Conservation (phyloP, 2,113 vertebrate genomes). For the Siniperca knerii region DNA sequence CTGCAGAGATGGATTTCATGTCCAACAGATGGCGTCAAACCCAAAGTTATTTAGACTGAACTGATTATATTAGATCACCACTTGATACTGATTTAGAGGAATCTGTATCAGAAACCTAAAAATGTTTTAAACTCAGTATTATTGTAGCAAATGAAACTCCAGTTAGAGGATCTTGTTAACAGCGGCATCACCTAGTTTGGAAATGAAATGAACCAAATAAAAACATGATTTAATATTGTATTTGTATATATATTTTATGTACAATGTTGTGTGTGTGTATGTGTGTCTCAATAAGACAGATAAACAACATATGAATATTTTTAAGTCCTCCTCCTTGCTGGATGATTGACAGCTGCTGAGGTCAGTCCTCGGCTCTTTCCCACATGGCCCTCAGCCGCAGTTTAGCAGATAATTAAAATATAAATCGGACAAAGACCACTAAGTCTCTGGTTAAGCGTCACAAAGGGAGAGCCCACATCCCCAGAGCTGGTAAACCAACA, state of each 20-base stretch:
- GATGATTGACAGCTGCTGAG: constrained; percentile 80
- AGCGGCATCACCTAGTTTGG: not conserved
- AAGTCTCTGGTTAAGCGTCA: constrained; percentile 79
- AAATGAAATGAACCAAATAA: not conserved
- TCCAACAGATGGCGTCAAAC: constrained; percentile 74
- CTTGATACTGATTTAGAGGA: not conserved
- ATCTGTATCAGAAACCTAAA: not conserved
- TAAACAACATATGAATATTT: not conserved
- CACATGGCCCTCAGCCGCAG: constrained; percentile 78
- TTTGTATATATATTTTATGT: too few relatives aligned
- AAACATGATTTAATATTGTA: too few relatives aligned
- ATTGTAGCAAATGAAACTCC: not conserved
- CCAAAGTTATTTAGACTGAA: constrained; percentile 7
- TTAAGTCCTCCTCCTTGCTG: constrained; percentile 34
- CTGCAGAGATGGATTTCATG: not conserved
- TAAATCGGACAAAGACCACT: constrained; percentile 80
- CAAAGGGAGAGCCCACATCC: constrained; percentile 74
- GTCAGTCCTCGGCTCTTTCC: constrained; percentile 70
- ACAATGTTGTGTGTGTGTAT: too few relatives aligned
- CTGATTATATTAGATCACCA: not conserved
- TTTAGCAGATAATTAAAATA: constrained; percentile 89
- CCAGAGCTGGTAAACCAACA: constrained; percentile 81
- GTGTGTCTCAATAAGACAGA: not conserved
- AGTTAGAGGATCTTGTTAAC: not conserved
- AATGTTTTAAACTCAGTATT: not conserved